A percentile compares a stretch with the other conserved stretches of the same genome.
phyloP scores from a whole-genome alignment of 2,888 invertebrate species.

The Nephrotoma flavescens region DNA sequence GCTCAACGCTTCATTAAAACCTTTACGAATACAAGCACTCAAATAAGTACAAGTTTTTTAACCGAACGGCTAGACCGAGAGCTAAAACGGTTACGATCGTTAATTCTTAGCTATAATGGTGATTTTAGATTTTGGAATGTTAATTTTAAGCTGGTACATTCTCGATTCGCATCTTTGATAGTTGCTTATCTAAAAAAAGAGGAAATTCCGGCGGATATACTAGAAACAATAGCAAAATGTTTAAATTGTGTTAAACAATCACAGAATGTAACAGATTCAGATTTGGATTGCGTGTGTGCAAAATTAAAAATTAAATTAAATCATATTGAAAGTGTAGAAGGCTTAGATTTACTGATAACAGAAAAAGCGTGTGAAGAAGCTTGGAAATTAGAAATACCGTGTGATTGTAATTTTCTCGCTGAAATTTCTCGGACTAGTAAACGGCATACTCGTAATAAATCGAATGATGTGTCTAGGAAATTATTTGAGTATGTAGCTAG shows the following conservation, averaged over 20 bases:
- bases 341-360: constrained; percentile 22
- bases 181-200: constrained; percentile 39
- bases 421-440: constrained; percentile 27
- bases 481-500: constrained; percentile 12
- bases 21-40: constrained; percentile 37
- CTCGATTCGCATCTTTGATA: constrained; percentile 46
- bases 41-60: constrained; percentile 36
- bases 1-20: constrained; percentile 54
- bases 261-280: neutral
- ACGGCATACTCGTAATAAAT: constrained; percentile 33
- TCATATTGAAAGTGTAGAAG: neutral
- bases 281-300: neutral
- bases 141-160: constrained; percentile 49
- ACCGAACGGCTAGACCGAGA: constrained; percentile 47
- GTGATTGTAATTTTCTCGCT: constrained; percentile 43
- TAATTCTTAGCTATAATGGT: constrained; percentile 52
- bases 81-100: constrained; percentile 50
- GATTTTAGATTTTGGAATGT: constrained; percentile 47
- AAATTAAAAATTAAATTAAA: constrained; percentile 1
- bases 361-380: constrained; percentile 41
- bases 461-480: constrained; percentile 18
- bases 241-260: neutral
- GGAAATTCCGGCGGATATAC: constrained; percentile 16
- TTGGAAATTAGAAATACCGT: constrained; percentile 42
- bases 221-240: neutral